Evolutionary conservation across 2,888 invertebrate genomes (phyloP), one percentile per base, ranked within the genome.

Genomic region (Epirrhoe tristata): DNA sequence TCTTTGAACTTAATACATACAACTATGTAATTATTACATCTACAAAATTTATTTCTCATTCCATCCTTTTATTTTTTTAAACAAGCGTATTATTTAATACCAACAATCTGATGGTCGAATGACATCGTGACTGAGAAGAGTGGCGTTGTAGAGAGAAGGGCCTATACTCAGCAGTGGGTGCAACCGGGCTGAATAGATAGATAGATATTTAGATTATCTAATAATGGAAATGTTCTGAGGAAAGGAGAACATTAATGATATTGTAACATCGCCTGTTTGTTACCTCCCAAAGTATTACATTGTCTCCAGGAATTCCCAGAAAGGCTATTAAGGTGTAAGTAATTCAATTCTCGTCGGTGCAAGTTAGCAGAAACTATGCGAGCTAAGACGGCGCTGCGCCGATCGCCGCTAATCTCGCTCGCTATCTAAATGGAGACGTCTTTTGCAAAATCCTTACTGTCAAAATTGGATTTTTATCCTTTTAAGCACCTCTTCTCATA

Each of bases 381-480:
- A 80, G 77, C 82, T 79, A 80, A 85, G 84, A 80, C 80, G 81
- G 74, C 80, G 81, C 85, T 82, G 77, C 79, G 75, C 75, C 79
- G 84, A 85, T 82, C 75, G 77, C 81, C 74, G 78, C 83, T 85
- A 83, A 89, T 86, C 87, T 85, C 71, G 75, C 77, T 73, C 79
- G 74, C 79, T 80, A 85, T 88, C 85, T 84, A 86, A 88, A 87
- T 82, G 79, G 78, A 82, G 78, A 81, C 82, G 81, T 58, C 84
- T 83, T 87, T 87, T 85, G 86, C 84, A 85, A 85, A 84, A 86
- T 79, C 81, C 78, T 69, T 76, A 74, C 75, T 82, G 74, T 84
- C 79, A 81, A 86, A 85, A 87, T 86, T 85, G 81, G 78, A 83
- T 85, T 86, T 86, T 85, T 84, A 85, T 84, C 81, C 78, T 74